Conservation (phyloP, 2,888 invertebrate genomes). For the Amphipyra tragopoginis region DNA sequence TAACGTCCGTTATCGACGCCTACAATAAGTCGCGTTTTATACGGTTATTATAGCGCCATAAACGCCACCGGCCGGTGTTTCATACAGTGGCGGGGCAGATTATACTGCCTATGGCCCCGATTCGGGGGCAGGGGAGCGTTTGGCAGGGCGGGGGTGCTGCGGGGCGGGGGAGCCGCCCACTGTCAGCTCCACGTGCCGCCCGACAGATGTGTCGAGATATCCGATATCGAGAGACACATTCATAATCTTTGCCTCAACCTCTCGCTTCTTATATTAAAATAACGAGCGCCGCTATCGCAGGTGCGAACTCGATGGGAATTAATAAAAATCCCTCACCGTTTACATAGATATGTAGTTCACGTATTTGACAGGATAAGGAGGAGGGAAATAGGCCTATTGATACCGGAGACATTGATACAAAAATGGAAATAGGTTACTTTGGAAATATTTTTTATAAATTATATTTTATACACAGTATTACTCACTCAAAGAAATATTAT, state of each 20-base stretch:
- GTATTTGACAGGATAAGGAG: conserved; percentile 19
- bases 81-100: conserved; percentile 88
- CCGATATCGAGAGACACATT: conserved; percentile 89
- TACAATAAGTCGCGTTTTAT: conserved; percentile 90
- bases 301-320: conserved; percentile 79
- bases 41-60: conserved; percentile 90
- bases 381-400: conserved; percentile 48
- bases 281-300: conserved; percentile 77
- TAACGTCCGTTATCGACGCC: conserved; percentile 88
- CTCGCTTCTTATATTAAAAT: conserved; percentile 87
- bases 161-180: conserved; percentile 72
- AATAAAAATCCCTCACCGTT: conserved; percentile 72
- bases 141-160: conserved; percentile 40
- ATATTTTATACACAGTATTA: background rate
- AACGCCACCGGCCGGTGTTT: conserved; percentile 89
- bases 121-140: conserved; percentile 63
- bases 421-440: conserved; percentile 14
- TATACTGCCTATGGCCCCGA: conserved; percentile 85
- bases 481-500: conserved; percentile 1
- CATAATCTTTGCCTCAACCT: conserved; percentile 87
- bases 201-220: conserved; percentile 89
- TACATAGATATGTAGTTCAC: conserved; percentile 55
- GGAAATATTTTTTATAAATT: conserved; percentile 16
- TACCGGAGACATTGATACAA: conserved; percentile 33
- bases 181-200: conserved; percentile 86